Evolutionary conservation across 2,113 vertebrate genomes (phyloP).

Genomic region (Xiphophorus maculatus): DNA sequence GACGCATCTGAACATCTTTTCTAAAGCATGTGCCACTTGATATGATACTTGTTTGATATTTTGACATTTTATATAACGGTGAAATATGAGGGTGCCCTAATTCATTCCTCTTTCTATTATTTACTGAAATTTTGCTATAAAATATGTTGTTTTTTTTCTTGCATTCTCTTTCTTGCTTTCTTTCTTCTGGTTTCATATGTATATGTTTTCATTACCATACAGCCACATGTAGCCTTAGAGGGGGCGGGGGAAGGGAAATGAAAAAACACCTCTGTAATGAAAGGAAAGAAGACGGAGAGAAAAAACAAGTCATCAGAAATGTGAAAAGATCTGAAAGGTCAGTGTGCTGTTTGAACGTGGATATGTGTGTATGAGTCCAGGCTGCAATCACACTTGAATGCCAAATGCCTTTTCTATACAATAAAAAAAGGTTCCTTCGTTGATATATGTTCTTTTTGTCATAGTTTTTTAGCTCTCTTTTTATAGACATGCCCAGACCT

Average conservation of each 20-base stretch:
- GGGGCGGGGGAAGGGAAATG: background rate
- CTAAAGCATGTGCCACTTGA: too few relatives aligned
- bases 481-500: background rate
- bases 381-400: constrained; percentile 47
- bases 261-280: constrained; percentile 38
- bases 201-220: constrained; percentile 7
- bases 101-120: too few relatives aligned
- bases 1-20: too few relatives aligned
- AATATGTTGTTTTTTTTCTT: background rate
- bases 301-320: constrained; percentile 34
- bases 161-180: constrained; percentile 1
- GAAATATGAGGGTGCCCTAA: too few relatives aligned
- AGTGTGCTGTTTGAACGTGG: constrained; percentile 25
- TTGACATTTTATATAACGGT: constrained; percentile 31
- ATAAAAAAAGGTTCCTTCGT: background rate
- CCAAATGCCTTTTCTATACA: constrained; percentile 43
- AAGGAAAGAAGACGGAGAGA: constrained; percentile 3
- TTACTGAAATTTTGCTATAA: too few relatives aligned
- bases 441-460: background rate
- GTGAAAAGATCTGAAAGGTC: constrained; percentile 64
- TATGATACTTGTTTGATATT: too few relatives aligned
- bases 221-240: constrained; percentile 17
- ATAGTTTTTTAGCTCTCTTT: background rate
- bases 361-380: constrained; percentile 15
- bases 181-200: background rate